Conservation (phyloP, 1,140 invertebrate genomes). For the Amphibalanus amphitrite region DNA sequence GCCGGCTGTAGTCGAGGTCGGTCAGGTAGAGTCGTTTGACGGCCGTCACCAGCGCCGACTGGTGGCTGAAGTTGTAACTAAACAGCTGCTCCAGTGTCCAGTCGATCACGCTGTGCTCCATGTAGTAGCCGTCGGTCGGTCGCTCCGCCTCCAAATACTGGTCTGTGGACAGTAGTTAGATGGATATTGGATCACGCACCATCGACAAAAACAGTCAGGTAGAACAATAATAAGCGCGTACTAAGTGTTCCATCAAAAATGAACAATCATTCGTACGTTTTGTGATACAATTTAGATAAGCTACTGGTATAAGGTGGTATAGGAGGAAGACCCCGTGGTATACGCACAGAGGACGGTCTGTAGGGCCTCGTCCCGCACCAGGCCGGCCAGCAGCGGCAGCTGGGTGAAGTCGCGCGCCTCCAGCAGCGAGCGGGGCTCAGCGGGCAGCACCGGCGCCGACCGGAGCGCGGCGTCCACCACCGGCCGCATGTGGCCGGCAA, state of each 20-base stretch:
- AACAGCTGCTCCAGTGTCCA: not conserved
- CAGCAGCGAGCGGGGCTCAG: slow-evolving; percentile 6
- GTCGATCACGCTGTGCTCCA: not conserved
- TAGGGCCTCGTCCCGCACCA: slow-evolving; percentile 12
- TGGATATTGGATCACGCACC: too few species aligned
- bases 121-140: not conserved
- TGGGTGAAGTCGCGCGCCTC: slow-evolving; percentile 6
- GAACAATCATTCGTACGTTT: too few species aligned
- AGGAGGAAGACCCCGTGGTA: too few species aligned
- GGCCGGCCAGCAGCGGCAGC: slow-evolving; percentile 11
- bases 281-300: too few species aligned
- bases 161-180: not conserved
- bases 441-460: slow-evolving; percentile 12
- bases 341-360: slow-evolving; percentile 11
- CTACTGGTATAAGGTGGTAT: too few species aligned
- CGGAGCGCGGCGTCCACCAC: slow-evolving; percentile 13
- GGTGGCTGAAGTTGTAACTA: not conserved
- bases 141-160: not conserved
- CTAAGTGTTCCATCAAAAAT: too few species aligned
- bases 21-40: not conserved
- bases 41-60: not conserved
- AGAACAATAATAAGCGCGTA: too few species aligned
- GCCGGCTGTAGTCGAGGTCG: not conserved
- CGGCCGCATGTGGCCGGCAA: slow-evolving; percentile 4
- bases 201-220: too few species aligned